These are phyloP conservation scores for Nyctereutes procyonoides DNA, from an alignment of 2,113 vertebrate species.

Conservation along the genomic window DNA sequence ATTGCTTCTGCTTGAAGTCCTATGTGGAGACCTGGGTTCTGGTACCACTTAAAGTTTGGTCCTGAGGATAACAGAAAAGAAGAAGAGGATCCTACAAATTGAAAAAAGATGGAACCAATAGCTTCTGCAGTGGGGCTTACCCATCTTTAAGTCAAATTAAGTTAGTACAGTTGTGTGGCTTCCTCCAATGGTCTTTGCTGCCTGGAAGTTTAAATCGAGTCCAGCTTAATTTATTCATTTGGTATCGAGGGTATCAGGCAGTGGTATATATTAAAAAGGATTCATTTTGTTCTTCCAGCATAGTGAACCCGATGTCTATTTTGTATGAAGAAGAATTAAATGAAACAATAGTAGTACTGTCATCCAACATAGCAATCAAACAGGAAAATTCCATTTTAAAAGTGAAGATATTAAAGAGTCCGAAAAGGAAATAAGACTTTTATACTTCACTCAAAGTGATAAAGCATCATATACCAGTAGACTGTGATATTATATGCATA, in stretches of 20 bases:
- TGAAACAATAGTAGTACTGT: not conserved
- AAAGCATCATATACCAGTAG: not conserved
- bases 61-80: not conserved
- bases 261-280: not conserved
- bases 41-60: not conserved
- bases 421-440: conserved; percentile 8
- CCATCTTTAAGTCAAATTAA: not conserved
- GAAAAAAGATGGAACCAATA: not conserved
- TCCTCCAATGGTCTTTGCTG: not conserved
- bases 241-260: not conserved
- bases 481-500: not conserved
- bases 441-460: not conserved
- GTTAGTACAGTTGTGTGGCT: not conserved
- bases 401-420: not conserved
- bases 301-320: not conserved
- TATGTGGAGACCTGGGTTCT: not conserved
- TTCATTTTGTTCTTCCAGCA: not conserved
- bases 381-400: not conserved
- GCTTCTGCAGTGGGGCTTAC: not conserved
- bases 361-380: conserved; percentile 6
- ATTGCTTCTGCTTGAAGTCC: not conserved
- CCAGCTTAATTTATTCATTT: not conserved
- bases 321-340: conserved; percentile 32
- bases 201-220: not conserved
- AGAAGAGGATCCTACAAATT: not conserved